These are phyloP conservation scores for Candidula unifasciata DNA, from an alignment of 2,888 invertebrate genomes.

Conservation along the genomic window DNA sequence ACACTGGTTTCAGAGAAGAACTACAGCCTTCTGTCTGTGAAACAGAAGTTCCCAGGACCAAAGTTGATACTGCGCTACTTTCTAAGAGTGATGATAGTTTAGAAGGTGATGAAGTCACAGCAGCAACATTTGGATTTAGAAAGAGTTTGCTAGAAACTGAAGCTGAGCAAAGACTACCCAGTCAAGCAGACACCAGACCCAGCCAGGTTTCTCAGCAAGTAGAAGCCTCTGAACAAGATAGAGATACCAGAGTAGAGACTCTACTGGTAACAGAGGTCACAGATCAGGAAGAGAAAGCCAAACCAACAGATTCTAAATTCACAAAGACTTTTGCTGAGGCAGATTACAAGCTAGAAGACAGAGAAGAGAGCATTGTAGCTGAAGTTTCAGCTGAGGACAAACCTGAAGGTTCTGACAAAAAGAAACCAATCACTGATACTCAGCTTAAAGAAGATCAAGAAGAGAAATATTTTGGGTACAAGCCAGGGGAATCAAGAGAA, in stretches of 20 bases:
- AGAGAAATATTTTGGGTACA: neutral
- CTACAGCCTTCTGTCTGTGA: neutral
- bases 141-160: neutral
- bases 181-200: neutral
- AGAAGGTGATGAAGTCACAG: neutral
- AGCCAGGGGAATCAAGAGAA: conserved; percentile 1
- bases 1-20: conserved; percentile 25
- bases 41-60: neutral
- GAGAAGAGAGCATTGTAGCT: neutral
- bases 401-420: neutral
- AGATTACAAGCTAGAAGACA: neutral
- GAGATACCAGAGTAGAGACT: neutral
- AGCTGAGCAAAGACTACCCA: neutral
- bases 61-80: neutral
- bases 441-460: neutral
- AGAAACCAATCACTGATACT: neutral
- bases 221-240: neutral
- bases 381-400: neutral
- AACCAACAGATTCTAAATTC: neutral
- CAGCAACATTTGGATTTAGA: neutral
- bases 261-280: too few relatives aligned
- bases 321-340: neutral
- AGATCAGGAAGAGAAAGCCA: neutral
- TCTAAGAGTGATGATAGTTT: neutral
- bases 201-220: neutral